phyloP scores from a whole-genome alignment of 2,888 invertebrate genomes.

The Brenthis hecate region DNA sequence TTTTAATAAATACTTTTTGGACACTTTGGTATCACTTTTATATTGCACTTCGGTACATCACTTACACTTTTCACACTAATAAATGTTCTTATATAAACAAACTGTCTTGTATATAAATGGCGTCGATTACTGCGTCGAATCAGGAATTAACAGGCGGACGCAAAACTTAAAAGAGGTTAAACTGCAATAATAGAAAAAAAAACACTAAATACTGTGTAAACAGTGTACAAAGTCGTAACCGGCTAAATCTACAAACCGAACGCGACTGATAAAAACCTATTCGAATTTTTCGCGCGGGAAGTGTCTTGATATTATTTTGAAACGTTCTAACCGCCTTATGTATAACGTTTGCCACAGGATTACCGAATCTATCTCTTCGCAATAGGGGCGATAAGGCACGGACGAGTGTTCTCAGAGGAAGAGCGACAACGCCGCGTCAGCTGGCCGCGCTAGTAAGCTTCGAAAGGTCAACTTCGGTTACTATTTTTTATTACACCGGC shows the following conservation, averaged over 20 bases:
- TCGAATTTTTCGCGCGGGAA: constrained; percentile 82
- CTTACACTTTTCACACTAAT: constrained; percentile 5
- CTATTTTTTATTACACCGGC: constrained; percentile 70
- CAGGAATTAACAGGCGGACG: constrained; percentile 6
- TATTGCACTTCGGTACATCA: constrained; percentile 38
- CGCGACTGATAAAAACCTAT: constrained; percentile 78
- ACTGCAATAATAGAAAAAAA: constrained; percentile 28
- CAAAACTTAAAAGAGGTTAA: constrained; percentile 3
- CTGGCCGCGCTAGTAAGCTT: constrained; percentile 77
- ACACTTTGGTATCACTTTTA: constrained; percentile 57
- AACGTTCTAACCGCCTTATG: constrained; percentile 76
- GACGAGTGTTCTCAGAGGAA: constrained; percentile 59
- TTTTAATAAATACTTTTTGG: constrained; percentile 49
- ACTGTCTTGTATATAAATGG: neutral
- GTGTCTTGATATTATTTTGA: constrained; percentile 59
- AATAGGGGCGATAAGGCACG: constrained; percentile 74
- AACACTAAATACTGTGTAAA: constrained; percentile 39
- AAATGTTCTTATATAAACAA: constrained; percentile 11
- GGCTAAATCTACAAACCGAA: constrained; percentile 53
- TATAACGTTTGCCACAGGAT: constrained; percentile 61
- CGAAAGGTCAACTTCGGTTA: constrained; percentile 81
- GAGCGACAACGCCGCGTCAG: constrained; percentile 80
- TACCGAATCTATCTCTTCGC: constrained; percentile 49
- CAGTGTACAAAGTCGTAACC: constrained; percentile 32
- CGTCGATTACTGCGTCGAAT: neutral